phyloP scores from a whole-genome alignment of 23 tunicate genomes.

The Halocynthia aurantium region DNA sequence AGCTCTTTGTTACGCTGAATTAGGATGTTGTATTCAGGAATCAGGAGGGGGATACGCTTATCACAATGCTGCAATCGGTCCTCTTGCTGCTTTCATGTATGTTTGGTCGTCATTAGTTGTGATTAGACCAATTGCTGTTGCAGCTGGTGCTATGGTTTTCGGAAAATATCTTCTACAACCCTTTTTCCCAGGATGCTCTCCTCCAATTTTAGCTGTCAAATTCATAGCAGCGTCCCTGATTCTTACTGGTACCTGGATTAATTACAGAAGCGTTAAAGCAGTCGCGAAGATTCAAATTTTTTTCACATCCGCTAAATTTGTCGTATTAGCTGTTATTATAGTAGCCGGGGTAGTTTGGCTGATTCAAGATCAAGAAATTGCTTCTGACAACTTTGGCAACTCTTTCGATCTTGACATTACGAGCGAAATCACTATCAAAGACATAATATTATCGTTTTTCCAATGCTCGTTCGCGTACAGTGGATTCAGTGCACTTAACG shows the following conservation, averaged over 20 bases:
- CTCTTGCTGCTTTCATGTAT: constrained; percentile 13
- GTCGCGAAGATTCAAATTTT: constrained; percentile 19
- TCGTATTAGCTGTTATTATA: constrained; percentile 27
- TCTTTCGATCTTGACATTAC: constrained; percentile 6
- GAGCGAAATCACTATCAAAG: not conserved
- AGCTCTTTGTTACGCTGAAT: no score
- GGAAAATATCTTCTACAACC: constrained; percentile 23
- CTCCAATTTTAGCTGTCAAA: constrained; percentile 25
- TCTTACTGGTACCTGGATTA: constrained; percentile 15
- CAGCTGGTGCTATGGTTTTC: constrained; percentile 16
- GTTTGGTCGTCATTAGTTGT: not conserved
- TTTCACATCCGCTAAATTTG: constrained; percentile 23
- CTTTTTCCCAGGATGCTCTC: constrained; percentile 16
- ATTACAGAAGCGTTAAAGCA: constrained; percentile 22
- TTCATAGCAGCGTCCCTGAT: constrained; percentile 5
- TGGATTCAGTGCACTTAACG: constrained; percentile 20
- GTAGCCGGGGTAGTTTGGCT: constrained; percentile 24
- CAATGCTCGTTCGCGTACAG: constrained; percentile 30
- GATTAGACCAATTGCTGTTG: not conserved
- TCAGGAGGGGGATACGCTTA: constrained; percentile 18
- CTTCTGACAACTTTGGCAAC: constrained; percentile 14
- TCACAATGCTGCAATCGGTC: constrained; percentile 34
- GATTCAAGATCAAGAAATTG: constrained; percentile 9
- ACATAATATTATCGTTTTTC: constrained; percentile 24
- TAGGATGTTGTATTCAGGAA: no score